Evolutionary conservation across 2,797 vertebrate species (phyloP), one percentile per base, ranked within the genome.

Genomic region (Brachymystax lenok): DNA sequence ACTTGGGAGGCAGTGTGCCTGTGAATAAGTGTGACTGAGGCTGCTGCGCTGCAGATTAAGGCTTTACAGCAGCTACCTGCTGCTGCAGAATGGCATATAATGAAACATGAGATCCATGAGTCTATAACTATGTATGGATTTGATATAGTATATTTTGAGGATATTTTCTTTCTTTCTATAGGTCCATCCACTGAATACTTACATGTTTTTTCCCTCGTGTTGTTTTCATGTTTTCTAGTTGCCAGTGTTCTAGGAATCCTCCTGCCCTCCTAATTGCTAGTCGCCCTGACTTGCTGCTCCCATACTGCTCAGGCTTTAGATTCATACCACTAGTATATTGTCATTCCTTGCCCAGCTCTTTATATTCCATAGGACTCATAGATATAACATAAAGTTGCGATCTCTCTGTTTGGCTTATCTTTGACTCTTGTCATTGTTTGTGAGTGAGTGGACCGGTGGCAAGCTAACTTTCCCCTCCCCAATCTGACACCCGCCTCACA

Each of bases 11-110:
- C 79, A 86, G 86, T 24, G n/a, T 40, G 40, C 8, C 40, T 19
- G 76, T 72, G 59, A 17, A 13, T 75, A 77, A 33, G 76, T 16
- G 50, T 74, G 77, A 82, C 76, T 81, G 76, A 69, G 71, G 54
- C n/a, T 40, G 59, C 70, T 56, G n/a, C 40, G 50, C 40, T 50
- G 10, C 50, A 69, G 70, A 76, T 76, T 71, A 21, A 14, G 5
- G 27, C 46, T 73, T 52, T 14, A 50, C 68, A 76, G 28, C 61
- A 73, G 3, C 35, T 40, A 63, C 33, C 27, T 56, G 52, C 10
- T 8, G 12, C 71, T 10, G 52, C 33, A 16, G 4, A 71, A 40
- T 19, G 46, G 24, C 6, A 28, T 17, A 27, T 33, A 59, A 17
- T 59, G 4, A 4, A 56, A 56, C 54, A 56, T 6, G 16, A 14